A percentile compares a stretch with the other conserved stretches of the same genome.
Conservation (phyloP, 1,140 invertebrate species). For the Aphaenogaster floridana region DNA sequence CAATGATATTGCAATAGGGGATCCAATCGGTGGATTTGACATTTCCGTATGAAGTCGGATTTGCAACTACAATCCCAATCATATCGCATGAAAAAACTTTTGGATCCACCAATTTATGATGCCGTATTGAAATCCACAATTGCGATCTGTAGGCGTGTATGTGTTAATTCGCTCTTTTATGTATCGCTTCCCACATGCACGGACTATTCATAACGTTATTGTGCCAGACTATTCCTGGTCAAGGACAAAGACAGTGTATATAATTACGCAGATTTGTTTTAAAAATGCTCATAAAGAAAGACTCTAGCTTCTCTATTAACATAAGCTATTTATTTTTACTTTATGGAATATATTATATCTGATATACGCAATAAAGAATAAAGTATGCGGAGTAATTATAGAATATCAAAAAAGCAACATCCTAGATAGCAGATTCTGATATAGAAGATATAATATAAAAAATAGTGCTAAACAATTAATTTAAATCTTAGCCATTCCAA, state of each 20-base stretch:
- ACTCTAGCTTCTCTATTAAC: constrained; percentile 3
- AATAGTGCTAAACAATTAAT: background rate
- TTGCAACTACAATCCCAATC: constrained; percentile 10
- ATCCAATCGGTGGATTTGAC: background rate
- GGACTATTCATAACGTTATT: constrained; percentile 27
- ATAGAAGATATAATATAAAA: background rate
- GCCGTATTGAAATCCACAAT: background rate
- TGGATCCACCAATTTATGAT: constrained; percentile 20
- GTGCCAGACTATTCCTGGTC: constrained; percentile 19
- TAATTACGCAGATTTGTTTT: constrained; percentile 15
- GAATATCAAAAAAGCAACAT: background rate
- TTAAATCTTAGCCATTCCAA: background rate
- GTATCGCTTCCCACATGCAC: constrained; percentile 1
- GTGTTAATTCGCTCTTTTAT: constrained; percentile 9
- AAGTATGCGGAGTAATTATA: background rate
- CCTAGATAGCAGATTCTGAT: background rate
- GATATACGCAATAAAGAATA: background rate
- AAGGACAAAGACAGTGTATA: background rate
- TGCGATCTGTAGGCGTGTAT: constrained; percentile 14
- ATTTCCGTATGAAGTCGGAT: constrained; percentile 15
- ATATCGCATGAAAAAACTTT: constrained; percentile 13
- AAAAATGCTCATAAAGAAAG: constrained; percentile 16
- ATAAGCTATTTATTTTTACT: constrained; percentile 21
- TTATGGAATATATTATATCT: background rate
- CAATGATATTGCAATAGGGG: background rate